Conservation (phyloP, 2,113 vertebrate species). For the Pipa parva region DNA sequence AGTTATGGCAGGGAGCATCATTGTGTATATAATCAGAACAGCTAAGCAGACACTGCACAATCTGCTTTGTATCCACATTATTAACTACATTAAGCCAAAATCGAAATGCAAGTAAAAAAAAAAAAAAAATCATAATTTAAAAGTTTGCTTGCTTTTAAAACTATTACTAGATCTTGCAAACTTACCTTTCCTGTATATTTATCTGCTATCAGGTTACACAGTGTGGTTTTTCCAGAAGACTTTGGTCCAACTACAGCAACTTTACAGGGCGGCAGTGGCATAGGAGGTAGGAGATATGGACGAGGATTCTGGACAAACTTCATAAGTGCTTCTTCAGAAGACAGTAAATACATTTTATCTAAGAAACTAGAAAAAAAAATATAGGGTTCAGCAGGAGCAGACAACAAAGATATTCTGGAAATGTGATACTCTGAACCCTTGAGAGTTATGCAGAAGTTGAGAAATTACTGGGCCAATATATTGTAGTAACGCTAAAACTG, state of each 20-base stretch:
- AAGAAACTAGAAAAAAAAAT: conserved; percentile 71
- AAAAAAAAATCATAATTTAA: too few relatives aligned
- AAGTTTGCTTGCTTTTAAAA: too few relatives aligned
- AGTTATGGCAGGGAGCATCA: too few relatives aligned
- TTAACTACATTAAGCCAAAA: too few relatives aligned
- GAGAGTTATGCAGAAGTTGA: too few relatives aligned
- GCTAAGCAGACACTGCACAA: too few relatives aligned
- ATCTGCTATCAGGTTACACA: conserved; percentile 69
- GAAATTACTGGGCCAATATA: too few relatives aligned
- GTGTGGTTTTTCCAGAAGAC: conserved; percentile 74
- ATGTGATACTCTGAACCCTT: too few relatives aligned
- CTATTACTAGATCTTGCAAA: too few relatives aligned
- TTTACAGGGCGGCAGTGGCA: conserved; percentile 81
- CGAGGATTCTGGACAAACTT: conserved; percentile 77
- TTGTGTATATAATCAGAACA: too few relatives aligned
- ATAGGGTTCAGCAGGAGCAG: background rate
- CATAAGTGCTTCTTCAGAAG: conserved; percentile 70
- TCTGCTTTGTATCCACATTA: too few relatives aligned
- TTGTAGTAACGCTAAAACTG: too few relatives aligned
- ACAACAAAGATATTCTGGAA: conserved; percentile 9
- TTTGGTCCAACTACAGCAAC: conserved; percentile 76
- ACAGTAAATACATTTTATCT: conserved; percentile 85
- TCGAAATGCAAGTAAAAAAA: background rate
- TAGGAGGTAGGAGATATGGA: conserved; percentile 80
- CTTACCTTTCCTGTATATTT: conserved; percentile 68